These are phyloP conservation scores for Amblyopsis rosae DNA, from an alignment of 2,113 vertebrate species.

Conservation along the genomic window DNA sequence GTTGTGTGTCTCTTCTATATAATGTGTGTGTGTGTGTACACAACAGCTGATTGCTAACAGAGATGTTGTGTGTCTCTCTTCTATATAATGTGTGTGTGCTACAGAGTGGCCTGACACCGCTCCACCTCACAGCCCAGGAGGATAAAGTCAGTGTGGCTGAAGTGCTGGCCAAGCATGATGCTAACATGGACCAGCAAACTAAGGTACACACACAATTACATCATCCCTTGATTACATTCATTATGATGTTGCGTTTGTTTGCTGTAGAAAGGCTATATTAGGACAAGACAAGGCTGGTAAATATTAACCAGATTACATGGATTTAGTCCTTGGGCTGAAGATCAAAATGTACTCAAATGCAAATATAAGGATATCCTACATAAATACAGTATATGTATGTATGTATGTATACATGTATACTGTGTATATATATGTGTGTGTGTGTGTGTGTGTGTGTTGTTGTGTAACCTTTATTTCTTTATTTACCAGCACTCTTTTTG, in stretches of 20 bases:
- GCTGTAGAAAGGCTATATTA: too few relatives aligned
- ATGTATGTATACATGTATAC: too few relatives aligned
- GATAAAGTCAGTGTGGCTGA: constrained; percentile 91
- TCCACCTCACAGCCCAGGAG: constrained; percentile 94
- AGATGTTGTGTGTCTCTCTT: background rate
- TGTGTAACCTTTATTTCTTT: too few relatives aligned
- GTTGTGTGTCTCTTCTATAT: background rate
- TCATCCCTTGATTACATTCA: background rate
- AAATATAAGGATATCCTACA: too few relatives aligned
- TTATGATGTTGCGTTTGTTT: background rate
- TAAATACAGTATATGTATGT: too few relatives aligned
- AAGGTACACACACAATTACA: constrained; percentile 79
- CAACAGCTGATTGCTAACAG: background rate
- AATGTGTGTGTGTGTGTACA: constrained; percentile 1
- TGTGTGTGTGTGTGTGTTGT: too few relatives aligned
- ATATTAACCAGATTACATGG: too few relatives aligned
- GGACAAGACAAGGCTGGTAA: too few relatives aligned
- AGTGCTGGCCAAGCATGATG: constrained; percentile 85
- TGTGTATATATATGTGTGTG: too few relatives aligned
- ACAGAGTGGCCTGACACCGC: constrained; percentile 89
- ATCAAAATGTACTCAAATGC: too few relatives aligned
- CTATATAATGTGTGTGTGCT: constrained; percentile 22
- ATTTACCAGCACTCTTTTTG: too few relatives aligned
- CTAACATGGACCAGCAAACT: constrained; percentile 90
- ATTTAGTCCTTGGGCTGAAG: too few relatives aligned